A percentile compares a stretch with the other conserved stretches of the same genome.
Evolutionary conservation across 2,888 invertebrate species (phyloP).

Genomic region (Rosalia funebris): DNA sequence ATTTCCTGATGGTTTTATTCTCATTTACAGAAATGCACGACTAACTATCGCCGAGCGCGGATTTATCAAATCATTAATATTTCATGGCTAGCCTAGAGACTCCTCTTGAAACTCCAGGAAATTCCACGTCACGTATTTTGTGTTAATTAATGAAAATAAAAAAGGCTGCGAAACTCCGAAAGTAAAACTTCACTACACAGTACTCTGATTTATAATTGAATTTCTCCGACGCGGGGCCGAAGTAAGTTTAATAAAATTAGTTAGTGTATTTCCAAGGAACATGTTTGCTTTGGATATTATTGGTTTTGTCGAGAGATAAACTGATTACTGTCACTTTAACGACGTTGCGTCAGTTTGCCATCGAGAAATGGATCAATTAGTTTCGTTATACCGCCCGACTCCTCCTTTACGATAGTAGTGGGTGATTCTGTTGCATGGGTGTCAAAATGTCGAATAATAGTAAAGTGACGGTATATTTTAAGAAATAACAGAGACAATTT

Average conservation of each 20-base stretch:
- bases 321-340: conserved; percentile 31
- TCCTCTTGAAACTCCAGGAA: too few species aligned
- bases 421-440: conserved; percentile 8
- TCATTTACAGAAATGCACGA: too few species aligned
- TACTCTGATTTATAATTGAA: conserved; percentile 23
- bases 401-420: neutral
- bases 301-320: conserved; percentile 31
- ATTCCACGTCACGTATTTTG: neutral
- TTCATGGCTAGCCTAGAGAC: too few species aligned
- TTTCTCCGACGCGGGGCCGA: conserved; percentile 7
- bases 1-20: too few species aligned
- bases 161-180: neutral
- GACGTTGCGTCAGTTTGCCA: conserved; percentile 25
- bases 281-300: conserved; percentile 29
- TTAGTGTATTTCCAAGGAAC: conserved; percentile 27
- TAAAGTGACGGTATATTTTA: neutral
- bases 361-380: conserved; percentile 31
- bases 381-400: conserved; percentile 6
- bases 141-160: neutral
- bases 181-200: neutral
- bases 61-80: too few species aligned
- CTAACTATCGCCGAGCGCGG: too few species aligned
- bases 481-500: neutral
- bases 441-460: conserved; percentile 1
- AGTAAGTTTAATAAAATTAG: conserved; percentile 28